Base-by-base conservation (phyloP, 2,797 vertebrate species). In the Microctenopoma stevenorrisi region DNA sequence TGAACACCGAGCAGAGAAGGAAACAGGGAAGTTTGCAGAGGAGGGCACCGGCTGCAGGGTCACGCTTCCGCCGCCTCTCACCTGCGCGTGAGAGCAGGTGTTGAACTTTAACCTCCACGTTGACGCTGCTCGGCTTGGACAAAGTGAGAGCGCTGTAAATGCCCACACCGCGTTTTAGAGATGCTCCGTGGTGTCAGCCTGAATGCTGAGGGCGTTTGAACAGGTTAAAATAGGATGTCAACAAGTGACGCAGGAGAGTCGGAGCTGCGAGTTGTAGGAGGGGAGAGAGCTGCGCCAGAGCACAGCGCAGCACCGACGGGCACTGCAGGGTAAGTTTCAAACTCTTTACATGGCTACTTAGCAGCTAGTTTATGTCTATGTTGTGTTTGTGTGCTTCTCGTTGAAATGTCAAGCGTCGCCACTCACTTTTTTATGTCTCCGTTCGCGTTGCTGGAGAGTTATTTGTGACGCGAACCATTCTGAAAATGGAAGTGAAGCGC, bases 211-310 rank as follows among this genome's bases (percentile, higher is more conserved):
- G 11, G 7, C 56, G 4, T 69, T 71, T 2, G 64, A 74, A 87
- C 79, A 75, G 86, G 86, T 86, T 89, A 37, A 74, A 65, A 51
- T 48, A 87, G 74, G 82, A 91, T 90, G 91, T 91, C 89, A 88
- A 87, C 86, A 84, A 84, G 86, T 90, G 89, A 89, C 90, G 90
- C 87, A 84, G 84, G 7, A 74, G 52, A 71, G 55, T 46, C 5
- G 74, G 77, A 82, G 71, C 78, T 44, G 46, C 28, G 66, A 75
- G 81, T 30, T 50, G 84, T 6, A 81, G 86, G 74, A 80, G 81
- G 81, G 75, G 81, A 82, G 48, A 69, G 60, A 42, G 37, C 15
- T 11, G 54, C 81, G 67, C 57, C 54, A 71, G 75, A 12, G 63
- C 1, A 5, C 74, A 13, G 68, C 15, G 38, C 74, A 33, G n/a